phyloP scores from a whole-genome alignment of 1,140 invertebrate genomes.

The Drosophila sturtevanti region DNA sequence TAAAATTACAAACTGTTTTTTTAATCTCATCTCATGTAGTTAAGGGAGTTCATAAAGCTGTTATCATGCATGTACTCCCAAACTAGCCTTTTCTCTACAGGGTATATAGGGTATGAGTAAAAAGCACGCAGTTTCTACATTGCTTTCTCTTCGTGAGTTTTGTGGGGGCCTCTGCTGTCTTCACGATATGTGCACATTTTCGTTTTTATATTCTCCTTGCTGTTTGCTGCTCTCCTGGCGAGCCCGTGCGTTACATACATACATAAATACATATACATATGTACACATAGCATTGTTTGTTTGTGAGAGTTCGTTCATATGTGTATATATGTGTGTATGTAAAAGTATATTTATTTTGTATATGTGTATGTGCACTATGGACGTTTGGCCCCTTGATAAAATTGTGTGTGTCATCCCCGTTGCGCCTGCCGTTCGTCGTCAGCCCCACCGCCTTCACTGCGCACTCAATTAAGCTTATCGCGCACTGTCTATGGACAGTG shows the following conservation, averaged over 20 bases:
- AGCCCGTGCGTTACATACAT: slow-evolving; percentile 16
- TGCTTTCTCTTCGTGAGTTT: slow-evolving; percentile 72
- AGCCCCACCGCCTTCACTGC: slow-evolving; percentile 30
- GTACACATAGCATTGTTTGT: no score
- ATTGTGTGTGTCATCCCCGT: slow-evolving; percentile 51
- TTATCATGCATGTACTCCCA: slow-evolving; percentile 13
- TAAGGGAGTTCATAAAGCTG: not conserved
- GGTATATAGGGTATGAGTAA: slow-evolving; percentile 37
- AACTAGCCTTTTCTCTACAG: not conserved
- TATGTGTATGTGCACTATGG: slow-evolving; percentile 29
- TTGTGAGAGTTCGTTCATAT: not conserved
- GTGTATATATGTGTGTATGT: not conserved
- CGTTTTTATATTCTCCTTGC: slow-evolving; percentile 61
- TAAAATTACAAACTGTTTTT: not conserved
- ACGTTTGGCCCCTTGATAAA: slow-evolving; percentile 69
- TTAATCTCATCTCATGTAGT: not conserved
- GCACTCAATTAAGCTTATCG: slow-evolving; percentile 80
- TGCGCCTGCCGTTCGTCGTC: slow-evolving; percentile 21
- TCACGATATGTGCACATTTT: slow-evolving; percentile 50
- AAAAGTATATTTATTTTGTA: not conserved
- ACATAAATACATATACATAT: no score
- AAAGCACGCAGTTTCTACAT: slow-evolving; percentile 50
- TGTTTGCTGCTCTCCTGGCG: slow-evolving; percentile 74
- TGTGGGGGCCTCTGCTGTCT: slow-evolving; percentile 33
- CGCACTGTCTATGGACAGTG: slow-evolving; percentile 58